Conservation (phyloP, 2,797 vertebrate genomes). For the Brotula barbata region DNA sequence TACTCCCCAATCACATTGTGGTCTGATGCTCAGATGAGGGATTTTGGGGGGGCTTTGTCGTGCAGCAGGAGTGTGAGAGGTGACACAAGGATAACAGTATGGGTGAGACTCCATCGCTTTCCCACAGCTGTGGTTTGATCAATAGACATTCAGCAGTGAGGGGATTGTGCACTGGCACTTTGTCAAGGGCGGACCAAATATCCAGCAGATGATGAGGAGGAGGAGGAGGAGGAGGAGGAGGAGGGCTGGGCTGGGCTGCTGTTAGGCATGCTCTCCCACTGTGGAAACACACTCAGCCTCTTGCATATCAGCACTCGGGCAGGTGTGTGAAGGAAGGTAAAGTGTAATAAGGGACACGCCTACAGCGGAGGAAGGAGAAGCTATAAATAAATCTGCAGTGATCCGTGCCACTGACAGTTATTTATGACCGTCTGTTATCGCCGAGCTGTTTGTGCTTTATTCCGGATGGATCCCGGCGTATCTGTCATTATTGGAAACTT, state of each 20-base stretch:
- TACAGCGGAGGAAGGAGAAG: constrained; percentile 8
- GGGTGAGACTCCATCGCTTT: constrained; percentile 37
- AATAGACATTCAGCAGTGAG: constrained; percentile 45
- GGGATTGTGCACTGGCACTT: constrained; percentile 49
- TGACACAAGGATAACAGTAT: constrained; percentile 34
- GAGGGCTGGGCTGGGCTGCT: constrained; percentile 43
- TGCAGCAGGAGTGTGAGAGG: constrained; percentile 9
- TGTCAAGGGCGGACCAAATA: constrained; percentile 71
- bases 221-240: constrained; percentile 17
- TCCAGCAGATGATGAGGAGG: constrained; percentile 60
- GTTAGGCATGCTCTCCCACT: constrained; percentile 40
- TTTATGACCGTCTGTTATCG: no score
- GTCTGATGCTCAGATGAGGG: constrained; percentile 5
- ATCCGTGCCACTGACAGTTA: no score
- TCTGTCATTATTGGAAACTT: no score
- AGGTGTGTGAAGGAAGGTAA: constrained; percentile 51
- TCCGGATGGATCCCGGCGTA: no score
- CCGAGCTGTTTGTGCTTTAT: no score
- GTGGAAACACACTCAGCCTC: constrained; percentile 53
- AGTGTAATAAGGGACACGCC: constrained; percentile 3
- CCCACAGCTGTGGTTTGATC: constrained; percentile 56
- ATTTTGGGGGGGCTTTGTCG: constrained; percentile 23
- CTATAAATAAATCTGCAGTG: constrained; percentile 11
- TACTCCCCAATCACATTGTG: constrained; percentile 13
- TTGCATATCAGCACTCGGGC: constrained; percentile 54